Evolutionary conservation across 2,113 vertebrate genomes (phyloP).

Genomic region (Sisor rabdophorus): DNA sequence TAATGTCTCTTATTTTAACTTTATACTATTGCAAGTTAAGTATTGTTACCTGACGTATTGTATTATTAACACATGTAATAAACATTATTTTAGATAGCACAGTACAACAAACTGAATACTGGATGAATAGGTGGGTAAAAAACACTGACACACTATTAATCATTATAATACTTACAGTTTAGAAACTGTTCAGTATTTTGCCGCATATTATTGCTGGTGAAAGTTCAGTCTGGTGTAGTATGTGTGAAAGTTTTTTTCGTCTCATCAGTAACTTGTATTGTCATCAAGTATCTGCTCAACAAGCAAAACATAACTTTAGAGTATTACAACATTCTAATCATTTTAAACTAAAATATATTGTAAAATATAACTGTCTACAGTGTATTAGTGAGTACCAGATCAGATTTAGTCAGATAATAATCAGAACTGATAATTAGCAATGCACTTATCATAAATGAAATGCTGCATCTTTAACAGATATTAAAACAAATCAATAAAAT

Average conservation of each 20-base stretch:
- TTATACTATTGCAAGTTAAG: slow-evolving; percentile 47
- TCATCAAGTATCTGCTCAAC: neutral
- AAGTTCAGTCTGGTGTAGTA: slow-evolving; percentile 18
- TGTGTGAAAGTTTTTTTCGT: neutral
- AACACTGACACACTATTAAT: slow-evolving; percentile 22
- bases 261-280: neutral
- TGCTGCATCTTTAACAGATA: slow-evolving; percentile 6
- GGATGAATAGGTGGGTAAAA: slow-evolving; percentile 24
- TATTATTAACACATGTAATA: slow-evolving; percentile 1
- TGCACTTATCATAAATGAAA: neutral
- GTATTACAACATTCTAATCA: slow-evolving; percentile 13
- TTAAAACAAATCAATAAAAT: neutral
- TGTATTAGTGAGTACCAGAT: neutral
- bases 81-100: slow-evolving; percentile 7
- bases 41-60: slow-evolving; percentile 34
- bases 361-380: neutral
- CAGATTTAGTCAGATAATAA: neutral
- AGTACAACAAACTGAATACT: slow-evolving; percentile 12
- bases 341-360: neutral
- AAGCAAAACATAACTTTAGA: neutral
- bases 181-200: slow-evolving; percentile 6
- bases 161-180: slow-evolving; percentile 10
- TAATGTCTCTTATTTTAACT: neutral
- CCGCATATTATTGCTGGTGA: slow-evolving; percentile 52
- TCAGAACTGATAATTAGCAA: neutral